Evolutionary conservation across 1,140 invertebrate species (phyloP), one percentile per base, ranked within the genome.

Genomic region (Eriocheir sinensis): DNA sequence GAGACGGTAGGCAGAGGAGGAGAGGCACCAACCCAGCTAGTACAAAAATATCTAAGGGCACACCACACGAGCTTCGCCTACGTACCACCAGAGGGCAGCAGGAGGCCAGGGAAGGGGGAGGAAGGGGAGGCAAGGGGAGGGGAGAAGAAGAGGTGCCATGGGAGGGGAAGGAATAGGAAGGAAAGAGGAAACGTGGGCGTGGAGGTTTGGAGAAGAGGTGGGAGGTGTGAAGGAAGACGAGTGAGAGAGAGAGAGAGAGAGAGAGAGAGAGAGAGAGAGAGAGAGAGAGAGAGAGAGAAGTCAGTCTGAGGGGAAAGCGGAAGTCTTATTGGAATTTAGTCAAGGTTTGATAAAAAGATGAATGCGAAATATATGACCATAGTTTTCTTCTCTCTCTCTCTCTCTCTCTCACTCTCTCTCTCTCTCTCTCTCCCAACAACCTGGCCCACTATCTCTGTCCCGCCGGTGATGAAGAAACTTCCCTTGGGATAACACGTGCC

Each of bases 41-140:
- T 72, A 72, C 60, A 72, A n/a, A 72, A 72, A 72, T 72, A 72
- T 72, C 60, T 72, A 72, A 72, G 60, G 60, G 60, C 60, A 48
- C 44, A 72, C 6, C 60, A 48, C 44, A 72, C 6, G 2, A 72
- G 60, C n/a, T 72, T 72, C 60, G 60, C 60, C 60, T n/a, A 72
- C 60, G 60, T 72, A 21, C 60, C 60, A n/a, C 60, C n/a, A 72
- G 60, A 72, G 60, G 60, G 60, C 60, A 72, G 17, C 27, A n/a
- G n/a, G 60, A 72, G 60, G 60, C 21, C 60, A 72, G 21, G 44
- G 44, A 4, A 15, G 44, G 15, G 44, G 44, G 4, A 8, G 44
- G 15, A 15, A 48, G 44, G 44, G 44, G 15, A 15, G 44, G 15
- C 15, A n/a, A 72, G 60, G 60, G 60, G 60, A 72, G 27, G 60